These are phyloP conservation scores for Sebastes melanostomus DNA, from an alignment of 2,797 vertebrate species.

Conservation along the genomic window DNA sequence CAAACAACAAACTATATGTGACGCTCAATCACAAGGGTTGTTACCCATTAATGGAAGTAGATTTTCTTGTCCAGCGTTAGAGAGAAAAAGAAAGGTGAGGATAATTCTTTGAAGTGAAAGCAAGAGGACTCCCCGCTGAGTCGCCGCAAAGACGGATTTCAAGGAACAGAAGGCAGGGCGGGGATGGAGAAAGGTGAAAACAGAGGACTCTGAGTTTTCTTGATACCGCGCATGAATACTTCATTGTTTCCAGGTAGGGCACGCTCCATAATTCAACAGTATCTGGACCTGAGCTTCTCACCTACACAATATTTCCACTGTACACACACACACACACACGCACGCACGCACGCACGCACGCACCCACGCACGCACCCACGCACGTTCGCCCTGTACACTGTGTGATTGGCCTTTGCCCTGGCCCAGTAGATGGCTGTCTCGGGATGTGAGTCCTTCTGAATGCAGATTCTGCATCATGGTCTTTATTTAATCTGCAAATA, in stretches of 20 bases:
- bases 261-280: slow-evolving; percentile 69
- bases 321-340: background rate
- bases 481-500: slow-evolving; percentile 41
- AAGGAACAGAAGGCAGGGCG: slow-evolving; percentile 31
- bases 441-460: slow-evolving; percentile 44
- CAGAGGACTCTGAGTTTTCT: slow-evolving; percentile 29
- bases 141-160: slow-evolving; percentile 34
- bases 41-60: slow-evolving; percentile 50
- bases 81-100: slow-evolving; percentile 18
- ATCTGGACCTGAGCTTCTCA: slow-evolving; percentile 36
- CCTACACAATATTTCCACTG: slow-evolving; percentile 21
- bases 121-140: slow-evolving; percentile 37
- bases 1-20: slow-evolving; percentile 58
- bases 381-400: slow-evolving; percentile 16
- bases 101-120: slow-evolving; percentile 54
- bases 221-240: slow-evolving; percentile 35
- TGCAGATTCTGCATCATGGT: slow-evolving; percentile 46
- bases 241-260: slow-evolving; percentile 40
- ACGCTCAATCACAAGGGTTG: slow-evolving; percentile 52
- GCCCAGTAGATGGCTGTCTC: slow-evolving; percentile 39
- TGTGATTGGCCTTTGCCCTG: slow-evolving; percentile 60
- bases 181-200: slow-evolving; percentile 43
- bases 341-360: background rate
- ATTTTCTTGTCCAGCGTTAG: slow-evolving; percentile 18
- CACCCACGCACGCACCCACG: background rate